A percentile compares a stretch with the other conserved stretches of the same genome.
These are phyloP conservation scores for Drosophila obscura DNA, from an alignment of 1,140 invertebrate genomes.

Conservation along the genomic window DNA sequence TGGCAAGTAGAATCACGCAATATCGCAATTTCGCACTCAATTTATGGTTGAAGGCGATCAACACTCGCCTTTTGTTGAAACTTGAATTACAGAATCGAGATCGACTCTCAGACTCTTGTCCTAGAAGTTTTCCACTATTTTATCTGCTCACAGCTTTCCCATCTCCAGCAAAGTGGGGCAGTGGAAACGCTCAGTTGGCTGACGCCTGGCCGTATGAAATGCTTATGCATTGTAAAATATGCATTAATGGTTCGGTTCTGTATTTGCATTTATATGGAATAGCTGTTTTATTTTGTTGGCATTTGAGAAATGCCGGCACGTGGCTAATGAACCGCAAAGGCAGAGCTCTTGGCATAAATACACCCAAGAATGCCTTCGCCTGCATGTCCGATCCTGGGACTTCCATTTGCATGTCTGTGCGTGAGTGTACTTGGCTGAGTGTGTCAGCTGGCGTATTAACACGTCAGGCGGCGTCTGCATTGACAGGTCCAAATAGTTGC, in stretches of 20 bases:
- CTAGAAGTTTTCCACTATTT: too few relatives aligned
- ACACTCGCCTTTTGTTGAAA: too few relatives aligned
- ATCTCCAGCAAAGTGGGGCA: neutral
- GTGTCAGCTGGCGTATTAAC: constrained; percentile 61
- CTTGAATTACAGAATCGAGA: too few relatives aligned
- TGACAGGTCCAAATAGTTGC: constrained; percentile 55
- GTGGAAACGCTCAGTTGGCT: neutral
- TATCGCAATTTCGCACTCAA: too few relatives aligned
- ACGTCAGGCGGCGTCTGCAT: constrained; percentile 43
- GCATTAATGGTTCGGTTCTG: constrained; percentile 55
- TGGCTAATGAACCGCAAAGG: constrained; percentile 60
- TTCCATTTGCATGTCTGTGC: constrained; percentile 19
- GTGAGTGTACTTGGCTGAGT: neutral
- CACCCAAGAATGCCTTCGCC: constrained; percentile 29
- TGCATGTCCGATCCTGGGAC: constrained; percentile 22
- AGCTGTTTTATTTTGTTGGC: constrained; percentile 28
- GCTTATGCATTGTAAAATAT: constrained; percentile 63
- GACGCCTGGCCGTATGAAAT: constrained; percentile 10
- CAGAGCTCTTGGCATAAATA: constrained; percentile 32
- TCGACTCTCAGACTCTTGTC: too few relatives aligned
- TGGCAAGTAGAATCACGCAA: too few relatives aligned
- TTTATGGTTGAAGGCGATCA: too few relatives aligned
- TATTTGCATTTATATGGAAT: constrained; percentile 77
- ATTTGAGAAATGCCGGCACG: constrained; percentile 58
- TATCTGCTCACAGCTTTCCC: neutral